Evolutionary conservation across 2,113 vertebrate genomes (phyloP), one percentile per base, ranked within the genome.

Genomic region (Hippoglossus stenolepis): DNA sequence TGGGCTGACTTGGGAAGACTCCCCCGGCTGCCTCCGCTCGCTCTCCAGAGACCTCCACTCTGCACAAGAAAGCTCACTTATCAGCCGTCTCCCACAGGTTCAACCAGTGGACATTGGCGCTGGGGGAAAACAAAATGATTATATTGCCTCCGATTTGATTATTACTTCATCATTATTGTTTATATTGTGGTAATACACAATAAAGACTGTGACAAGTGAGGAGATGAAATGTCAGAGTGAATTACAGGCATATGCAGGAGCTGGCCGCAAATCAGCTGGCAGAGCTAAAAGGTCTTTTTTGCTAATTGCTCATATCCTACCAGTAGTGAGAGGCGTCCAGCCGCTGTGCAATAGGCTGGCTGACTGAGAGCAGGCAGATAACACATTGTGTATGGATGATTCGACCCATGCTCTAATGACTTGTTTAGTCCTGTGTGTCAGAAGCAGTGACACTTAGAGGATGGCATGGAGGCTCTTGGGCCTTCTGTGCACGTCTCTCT

Each of bases 171-270:
- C 90, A 84, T 93, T 90, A 89, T 86, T 91, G 91, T 93, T 93
- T 89, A 91, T 87, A 89, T 92, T 93, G 91, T 88, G 87, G 88
- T 86, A 82, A 93, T 91, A 90, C 91, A 94, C 92, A 93, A 93
- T 92, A 92, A 94, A 90, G 92, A 89, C 85, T 90, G 89, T 89
- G 91, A 91, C 89, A 89, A 91, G 89, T 79, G 88, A 89, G 91
- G 90, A 93, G 89, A 90, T 90, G 90, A 94, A 93, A 93, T 93
- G 91, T 93, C 92, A 92, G 70, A 92, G 88, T 89, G 90, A 92
- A 94, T 94, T 91, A 94, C 90, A 93, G 92, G 86, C 92, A 91
- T 87, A 92, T 91, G 93, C 91, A 87, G 77, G 72, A 80, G 63
- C 86, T 91, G 91, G 93, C 89, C 68, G 51, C 89, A 89, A 89